Conservation (phyloP, 2,888 invertebrate species). For the Ennomos erosarius region DNA sequence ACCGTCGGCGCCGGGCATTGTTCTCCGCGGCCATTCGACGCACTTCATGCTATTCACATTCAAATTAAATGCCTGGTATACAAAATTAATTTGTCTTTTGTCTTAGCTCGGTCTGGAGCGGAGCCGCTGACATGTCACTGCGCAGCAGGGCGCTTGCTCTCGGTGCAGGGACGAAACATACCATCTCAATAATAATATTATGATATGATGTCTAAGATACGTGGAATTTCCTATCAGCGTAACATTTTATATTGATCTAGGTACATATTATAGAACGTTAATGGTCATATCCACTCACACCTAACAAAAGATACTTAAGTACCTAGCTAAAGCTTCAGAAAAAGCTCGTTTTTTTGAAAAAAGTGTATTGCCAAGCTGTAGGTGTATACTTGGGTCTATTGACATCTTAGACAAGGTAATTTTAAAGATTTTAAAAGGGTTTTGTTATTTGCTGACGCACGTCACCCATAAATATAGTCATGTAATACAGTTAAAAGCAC, state of each 20-base stretch:
- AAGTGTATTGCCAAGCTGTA: no score
- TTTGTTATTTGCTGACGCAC: no score
- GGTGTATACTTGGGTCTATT: no score
- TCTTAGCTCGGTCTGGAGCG: slow-evolving; percentile 68
- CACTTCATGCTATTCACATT: slow-evolving; percentile 86
- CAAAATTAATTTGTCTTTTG: slow-evolving; percentile 86
- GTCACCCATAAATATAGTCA: neutral
- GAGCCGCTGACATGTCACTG: slow-evolving; percentile 71
- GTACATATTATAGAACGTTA: no score
- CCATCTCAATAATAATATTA: slow-evolving; percentile 15
- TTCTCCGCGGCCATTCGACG: slow-evolving; percentile 83
- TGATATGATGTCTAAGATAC: neutral
- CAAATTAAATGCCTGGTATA: slow-evolving; percentile 85
- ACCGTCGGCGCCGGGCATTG: slow-evolving; percentile 82
- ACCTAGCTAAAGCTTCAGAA: no score
- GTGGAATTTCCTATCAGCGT: neutral
- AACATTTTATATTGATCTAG: neutral
- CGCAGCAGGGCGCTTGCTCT: slow-evolving; percentile 68
- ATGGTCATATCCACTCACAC: no score
- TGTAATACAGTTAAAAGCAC: slow-evolving; percentile 17
- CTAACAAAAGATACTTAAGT: no score
- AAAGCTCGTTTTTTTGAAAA: no score
- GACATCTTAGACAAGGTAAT: no score
- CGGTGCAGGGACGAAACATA: slow-evolving; percentile 26
- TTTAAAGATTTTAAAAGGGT: no score